Conservation (phyloP, 1,140 invertebrate species). For the Acyrthosiphon pisum region DNA sequence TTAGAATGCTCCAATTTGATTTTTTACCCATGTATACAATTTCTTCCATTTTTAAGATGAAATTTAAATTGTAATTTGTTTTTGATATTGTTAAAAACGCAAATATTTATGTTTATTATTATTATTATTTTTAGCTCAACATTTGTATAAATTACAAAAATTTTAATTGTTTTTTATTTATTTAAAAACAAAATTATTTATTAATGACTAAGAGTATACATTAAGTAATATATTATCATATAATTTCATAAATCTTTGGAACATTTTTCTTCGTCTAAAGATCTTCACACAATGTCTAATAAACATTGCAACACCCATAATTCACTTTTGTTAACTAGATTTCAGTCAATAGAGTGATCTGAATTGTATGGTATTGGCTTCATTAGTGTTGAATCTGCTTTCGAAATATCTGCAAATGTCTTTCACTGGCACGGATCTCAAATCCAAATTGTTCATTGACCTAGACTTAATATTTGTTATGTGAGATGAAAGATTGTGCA, state of each 20-base stretch:
- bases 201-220: constrained; percentile 54
- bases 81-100: constrained; percentile 24
- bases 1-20: not conserved
- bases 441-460: constrained; percentile 68
- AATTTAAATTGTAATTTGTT: constrained; percentile 15
- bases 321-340: not conserved
- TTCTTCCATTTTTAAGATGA: constrained; percentile 3
- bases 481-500: not conserved
- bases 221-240: constrained; percentile 40
- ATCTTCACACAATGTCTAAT: not conserved
- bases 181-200: constrained; percentile 34
- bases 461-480: constrained; percentile 67
- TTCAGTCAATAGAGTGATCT: constrained; percentile 38
- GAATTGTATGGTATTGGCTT: constrained; percentile 1
- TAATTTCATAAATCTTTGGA: constrained; percentile 48
- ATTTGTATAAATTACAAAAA: constrained; percentile 34
- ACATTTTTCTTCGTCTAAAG: constrained; percentile 27
- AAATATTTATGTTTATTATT: constrained; percentile 35
- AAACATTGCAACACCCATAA: not conserved
- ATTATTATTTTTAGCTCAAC: constrained; percentile 47
- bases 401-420: constrained; percentile 72
- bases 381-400: constrained; percentile 59
- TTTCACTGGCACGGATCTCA: constrained; percentile 64
- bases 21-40: constrained; percentile 3
- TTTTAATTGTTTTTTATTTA: constrained; percentile 26